Conservation (phyloP, 2,113 vertebrate species). For the Uropsilus gracilis region DNA sequence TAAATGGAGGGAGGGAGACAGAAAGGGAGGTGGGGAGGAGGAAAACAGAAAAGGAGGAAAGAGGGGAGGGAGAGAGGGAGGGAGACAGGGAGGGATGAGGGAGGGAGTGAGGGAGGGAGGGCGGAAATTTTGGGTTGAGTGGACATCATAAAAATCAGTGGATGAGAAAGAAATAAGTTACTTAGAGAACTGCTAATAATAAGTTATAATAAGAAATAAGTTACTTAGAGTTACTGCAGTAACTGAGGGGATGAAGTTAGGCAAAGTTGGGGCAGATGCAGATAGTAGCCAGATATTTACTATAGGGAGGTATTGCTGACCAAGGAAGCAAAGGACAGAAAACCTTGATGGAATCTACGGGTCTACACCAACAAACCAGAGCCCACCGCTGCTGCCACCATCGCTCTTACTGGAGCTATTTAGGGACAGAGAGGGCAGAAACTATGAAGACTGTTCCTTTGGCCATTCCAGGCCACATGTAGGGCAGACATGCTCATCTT, state of each 20-base stretch:
- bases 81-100: background rate
- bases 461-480: background rate
- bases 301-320: background rate
- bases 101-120: background rate
- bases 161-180: background rate
- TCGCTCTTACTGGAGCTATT: background rate
- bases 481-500: background rate
- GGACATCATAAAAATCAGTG: background rate
- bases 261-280: background rate
- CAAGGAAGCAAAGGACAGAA: background rate
- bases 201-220: background rate
- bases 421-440: background rate
- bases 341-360: background rate
- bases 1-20: no score
- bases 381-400: background rate
- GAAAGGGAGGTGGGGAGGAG: no score
- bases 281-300: background rate
- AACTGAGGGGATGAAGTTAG: background rate
- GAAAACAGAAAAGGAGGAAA: background rate
- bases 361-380: background rate
- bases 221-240: background rate
- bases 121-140: background rate
- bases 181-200: background rate
- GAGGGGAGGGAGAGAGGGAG: background rate
- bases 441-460: background rate